Percentiles rank a stretch among this genome's conserved stretches.
Conservation (phyloP, 2,113 vertebrate genomes). For the Tachuris rubrigastra region DNA sequence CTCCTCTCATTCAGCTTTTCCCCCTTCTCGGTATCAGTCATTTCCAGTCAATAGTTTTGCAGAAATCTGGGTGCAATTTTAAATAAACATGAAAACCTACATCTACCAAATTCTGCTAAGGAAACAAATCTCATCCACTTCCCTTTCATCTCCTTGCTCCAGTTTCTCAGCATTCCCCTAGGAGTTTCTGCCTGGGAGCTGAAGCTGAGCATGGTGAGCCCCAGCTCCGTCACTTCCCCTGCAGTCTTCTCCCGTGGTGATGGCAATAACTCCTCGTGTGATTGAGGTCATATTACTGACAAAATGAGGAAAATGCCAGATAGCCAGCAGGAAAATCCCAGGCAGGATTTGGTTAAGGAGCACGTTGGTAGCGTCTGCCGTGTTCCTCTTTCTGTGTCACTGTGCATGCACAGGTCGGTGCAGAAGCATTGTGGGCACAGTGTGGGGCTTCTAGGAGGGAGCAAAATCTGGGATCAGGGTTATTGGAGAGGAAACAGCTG, state of each 20-base stretch:
- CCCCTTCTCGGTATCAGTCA: not conserved
- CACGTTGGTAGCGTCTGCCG: rapidly evolving
- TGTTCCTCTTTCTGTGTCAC: rapidly evolving
- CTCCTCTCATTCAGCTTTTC: not conserved
- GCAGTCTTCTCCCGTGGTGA: rapidly evolving
- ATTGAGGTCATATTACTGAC: rapidly evolving
- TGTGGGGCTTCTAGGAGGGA: not conserved
- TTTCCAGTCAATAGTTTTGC: not conserved
- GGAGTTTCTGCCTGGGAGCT: not conserved
- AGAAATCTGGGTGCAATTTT: not conserved
- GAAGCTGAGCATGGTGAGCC: not conserved
- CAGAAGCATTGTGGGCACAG: not conserved
- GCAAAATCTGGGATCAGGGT: not conserved
- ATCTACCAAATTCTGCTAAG: not conserved
- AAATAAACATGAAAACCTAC: not conserved
- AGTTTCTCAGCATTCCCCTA: not conserved
- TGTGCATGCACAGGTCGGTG: rapidly evolving
- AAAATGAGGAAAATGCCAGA: not conserved
- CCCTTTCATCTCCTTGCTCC: not conserved
- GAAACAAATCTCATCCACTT: not conserved
- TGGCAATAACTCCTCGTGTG: not conserved
- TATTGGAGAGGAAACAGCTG: not conserved
- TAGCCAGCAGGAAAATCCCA: not conserved
- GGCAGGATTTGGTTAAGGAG: not conserved
- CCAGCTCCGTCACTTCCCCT: not conserved